A percentile compares a stretch with the other conserved stretches of the same genome.
These are phyloP conservation scores for Andrena haemorrhoa DNA, from an alignment of 2,888 invertebrate genomes.

Conservation along the genomic window DNA sequence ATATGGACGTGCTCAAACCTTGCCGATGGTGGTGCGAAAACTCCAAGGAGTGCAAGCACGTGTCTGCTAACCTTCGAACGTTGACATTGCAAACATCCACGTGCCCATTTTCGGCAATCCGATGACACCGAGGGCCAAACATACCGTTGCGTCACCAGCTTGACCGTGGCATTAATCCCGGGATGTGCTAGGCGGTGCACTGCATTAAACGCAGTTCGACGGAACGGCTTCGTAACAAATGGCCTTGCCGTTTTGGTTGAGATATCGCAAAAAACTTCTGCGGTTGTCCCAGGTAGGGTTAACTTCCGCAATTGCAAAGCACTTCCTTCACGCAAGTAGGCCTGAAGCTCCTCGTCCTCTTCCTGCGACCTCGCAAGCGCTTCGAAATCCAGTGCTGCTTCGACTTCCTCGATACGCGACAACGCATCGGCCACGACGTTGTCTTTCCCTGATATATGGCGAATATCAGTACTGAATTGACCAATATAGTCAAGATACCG, in stretches of 20 bases:
- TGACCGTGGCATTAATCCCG: neutral
- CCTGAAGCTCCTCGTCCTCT: neutral
- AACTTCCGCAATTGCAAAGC: neutral
- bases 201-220: neutral
- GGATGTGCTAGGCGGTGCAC: neutral
- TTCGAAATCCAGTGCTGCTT: neutral
- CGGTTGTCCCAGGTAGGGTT: neutral
- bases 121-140: neutral
- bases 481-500: conserved; percentile 63
- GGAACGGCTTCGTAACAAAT: neutral
- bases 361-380: neutral
- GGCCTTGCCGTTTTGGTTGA: neutral
- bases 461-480: conserved; percentile 39
- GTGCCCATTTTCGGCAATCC: too few relatives aligned
- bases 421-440: conserved; percentile 35
- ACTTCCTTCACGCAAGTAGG: neutral
- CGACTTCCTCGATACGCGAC: conserved; percentile 18
- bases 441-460: conserved; percentile 13
- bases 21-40: neutral
- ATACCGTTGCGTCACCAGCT: neutral
- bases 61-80: neutral
- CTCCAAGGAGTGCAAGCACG: neutral
- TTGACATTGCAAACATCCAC: neutral
- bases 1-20: conserved; percentile 4
- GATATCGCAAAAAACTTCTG: neutral